Evolutionary conservation across 2,113 vertebrate species (phyloP).

Genomic region (human): GRCh38 chrX:38591001-38591500

Average conservation of each 20-base stretch:
- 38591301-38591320: background rate
- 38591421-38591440: background rate
- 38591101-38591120: conserved; percentile 11
- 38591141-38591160: background rate
- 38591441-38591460: background rate
- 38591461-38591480: background rate
- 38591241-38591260: background rate
- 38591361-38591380: background rate
- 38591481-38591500: background rate
- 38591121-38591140: background rate
- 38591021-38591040: background rate
- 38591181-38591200: background rate
- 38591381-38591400: background rate
- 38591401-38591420: background rate
- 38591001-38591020: background rate
- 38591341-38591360: background rate
- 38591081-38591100: conserved; percentile 6
- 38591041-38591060: background rate
- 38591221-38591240: background rate
- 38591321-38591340: background rate
- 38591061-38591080: background rate
- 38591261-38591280: background rate
- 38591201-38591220: background rate
- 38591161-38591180: background rate
- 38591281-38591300: background rate